Evolutionary conservation across 1,140 invertebrate genomes (phyloP).

Genomic region (Caenorhabditis inopinata): DNA sequence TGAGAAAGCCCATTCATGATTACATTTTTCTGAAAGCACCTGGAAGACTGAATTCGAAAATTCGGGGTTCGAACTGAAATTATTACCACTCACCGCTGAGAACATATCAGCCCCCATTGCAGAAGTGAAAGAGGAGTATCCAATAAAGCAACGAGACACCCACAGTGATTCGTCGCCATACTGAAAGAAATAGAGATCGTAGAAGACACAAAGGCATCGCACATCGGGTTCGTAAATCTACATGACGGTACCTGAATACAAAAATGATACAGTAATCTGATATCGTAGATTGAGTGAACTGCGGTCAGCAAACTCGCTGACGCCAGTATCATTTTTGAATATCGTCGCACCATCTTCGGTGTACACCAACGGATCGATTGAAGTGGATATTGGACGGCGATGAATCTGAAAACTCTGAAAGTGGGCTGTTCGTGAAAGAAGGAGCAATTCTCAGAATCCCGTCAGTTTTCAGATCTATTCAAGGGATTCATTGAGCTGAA

Average conservation of each 20-base stretch:
- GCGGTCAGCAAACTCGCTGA: neutral
- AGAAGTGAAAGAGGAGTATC: slow-evolving; percentile 26
- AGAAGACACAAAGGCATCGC: too few species aligned
- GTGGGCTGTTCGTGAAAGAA: too few species aligned
- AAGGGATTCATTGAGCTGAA: too few species aligned
- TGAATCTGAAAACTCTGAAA: slow-evolving; percentile 39
- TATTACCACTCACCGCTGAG: neutral
- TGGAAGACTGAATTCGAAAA: too few species aligned
- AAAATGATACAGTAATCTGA: slow-evolving; percentile 43
- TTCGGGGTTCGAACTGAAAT: neutral
- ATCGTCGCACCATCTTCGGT: slow-evolving; percentile 39
- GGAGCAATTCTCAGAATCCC: too few species aligned
- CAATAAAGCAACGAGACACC: slow-evolving; percentile 50
- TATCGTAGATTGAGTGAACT: slow-evolving; percentile 42
- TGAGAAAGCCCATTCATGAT: too few species aligned
- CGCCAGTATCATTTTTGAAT: slow-evolving; percentile 1
- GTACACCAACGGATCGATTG: slow-evolving; percentile 44
- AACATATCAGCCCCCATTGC: neutral
- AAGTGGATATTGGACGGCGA: slow-evolving; percentile 48
- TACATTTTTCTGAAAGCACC: too few species aligned
- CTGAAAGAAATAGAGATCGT: too few species aligned
- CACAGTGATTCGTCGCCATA: slow-evolving; percentile 39
- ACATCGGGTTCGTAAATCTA: too few species aligned
- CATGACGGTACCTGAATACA: slow-evolving; percentile 12
- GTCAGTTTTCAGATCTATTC: too few species aligned